Evolutionary conservation across 2,113 vertebrate species (phyloP), one percentile per base, ranked within the genome.

Genomic region (Climacteris rufus): DNA sequence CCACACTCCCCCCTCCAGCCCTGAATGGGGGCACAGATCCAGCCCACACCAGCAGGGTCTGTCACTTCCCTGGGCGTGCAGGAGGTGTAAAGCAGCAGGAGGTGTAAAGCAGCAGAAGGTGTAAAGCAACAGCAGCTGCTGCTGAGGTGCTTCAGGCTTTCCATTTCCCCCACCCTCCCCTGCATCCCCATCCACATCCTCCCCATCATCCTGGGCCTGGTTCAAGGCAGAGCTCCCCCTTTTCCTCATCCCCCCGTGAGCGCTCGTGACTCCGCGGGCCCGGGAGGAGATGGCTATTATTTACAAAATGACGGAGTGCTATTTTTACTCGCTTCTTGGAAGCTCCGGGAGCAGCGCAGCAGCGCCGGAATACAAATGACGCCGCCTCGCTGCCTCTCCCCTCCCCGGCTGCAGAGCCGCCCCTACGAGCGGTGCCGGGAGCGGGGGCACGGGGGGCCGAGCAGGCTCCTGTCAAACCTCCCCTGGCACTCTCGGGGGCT

Each of bases 251-350:
- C 80, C 75, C 87, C 35, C 35, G 31, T 50, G 18, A 59, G 60
- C 4, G 76, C 84, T 86, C 47, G 6, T 80, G 89, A 50, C 82
- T 90, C 78, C 87, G 78, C 1, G 45, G n/a, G 89, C 75, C 89
- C 40, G 65, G 4, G 64, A 94, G 94, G 76, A 71, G 76, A 93
- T 14, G 42, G 94, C 80, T 94, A 69, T 96, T 97, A 96, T 97
- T 96, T 95, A 94, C 96, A 57, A 92, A 90, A 95, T 86, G 95
- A 96, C 13, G 4, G 93, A 90, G 89, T 40, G 95, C 96, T 97
- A 97, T 97, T 97, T 97, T 97, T 97, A 95, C 91, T 93, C 3
- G 57, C 91, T 88, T 83, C 92, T 93, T 64, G 89, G 96, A 96
- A 95, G 89, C 89, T n/a, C 82, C 30, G n/a, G 84, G 50, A 89